Evolutionary conservation across 2,797 vertebrate species (phyloP).

Genomic region (Yasuhikotakia modesta): DNA sequence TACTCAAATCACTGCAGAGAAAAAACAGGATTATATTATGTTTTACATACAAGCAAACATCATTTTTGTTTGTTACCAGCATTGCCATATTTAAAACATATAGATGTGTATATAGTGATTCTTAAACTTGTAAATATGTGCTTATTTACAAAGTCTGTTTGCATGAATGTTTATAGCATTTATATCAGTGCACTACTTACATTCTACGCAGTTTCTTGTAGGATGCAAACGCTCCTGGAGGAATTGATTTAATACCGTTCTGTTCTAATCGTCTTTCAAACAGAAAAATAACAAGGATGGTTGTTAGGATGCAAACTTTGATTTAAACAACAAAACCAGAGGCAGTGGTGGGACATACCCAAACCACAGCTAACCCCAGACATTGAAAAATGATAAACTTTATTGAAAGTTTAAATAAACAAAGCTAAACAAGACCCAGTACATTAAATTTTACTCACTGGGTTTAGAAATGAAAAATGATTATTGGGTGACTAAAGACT

Average conservation of each 20-base stretch:
- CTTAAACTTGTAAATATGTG: background rate
- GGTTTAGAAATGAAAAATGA: too few relatives aligned
- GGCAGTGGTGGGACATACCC: background rate
- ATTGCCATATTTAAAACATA: background rate
- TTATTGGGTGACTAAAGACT: too few relatives aligned
- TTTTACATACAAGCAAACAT: background rate
- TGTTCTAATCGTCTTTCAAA: conserved; percentile 92
- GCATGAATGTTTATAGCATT: background rate
- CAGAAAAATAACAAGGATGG: conserved; percentile 35
- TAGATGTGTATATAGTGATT: background rate
- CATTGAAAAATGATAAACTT: too few relatives aligned
- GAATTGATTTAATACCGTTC: conserved; percentile 96
- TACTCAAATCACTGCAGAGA: conserved; percentile 92
- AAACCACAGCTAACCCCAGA: background rate
- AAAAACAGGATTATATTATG: background rate
- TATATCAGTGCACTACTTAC: conserved; percentile 76
- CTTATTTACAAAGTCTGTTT: too few relatives aligned
- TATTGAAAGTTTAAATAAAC: too few relatives aligned
- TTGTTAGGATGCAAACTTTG: conserved; percentile 48
- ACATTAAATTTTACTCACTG: too few relatives aligned
- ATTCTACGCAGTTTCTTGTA: conserved; percentile 97
- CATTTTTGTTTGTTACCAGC: too few relatives aligned
- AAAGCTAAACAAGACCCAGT: too few relatives aligned
- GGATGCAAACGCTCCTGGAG: conserved; percentile 92
- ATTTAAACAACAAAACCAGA: conserved; percentile 60